Conservation (phyloP, 1,140 invertebrate genomes). For the Myzus persicae region DNA sequence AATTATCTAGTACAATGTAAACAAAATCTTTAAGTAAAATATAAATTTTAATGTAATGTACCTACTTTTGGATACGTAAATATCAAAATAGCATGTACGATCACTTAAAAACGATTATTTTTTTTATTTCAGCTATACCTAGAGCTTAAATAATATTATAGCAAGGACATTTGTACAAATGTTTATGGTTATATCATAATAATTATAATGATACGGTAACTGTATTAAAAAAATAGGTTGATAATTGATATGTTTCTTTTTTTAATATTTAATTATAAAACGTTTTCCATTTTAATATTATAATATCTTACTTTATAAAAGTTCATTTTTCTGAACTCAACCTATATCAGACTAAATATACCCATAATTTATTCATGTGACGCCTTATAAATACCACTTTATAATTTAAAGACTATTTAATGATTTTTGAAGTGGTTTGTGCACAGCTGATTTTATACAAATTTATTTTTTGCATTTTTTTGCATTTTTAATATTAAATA, state of each 20-base stretch:
- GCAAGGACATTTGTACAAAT: background rate
- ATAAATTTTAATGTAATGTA: background rate
- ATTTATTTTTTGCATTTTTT: background rate
- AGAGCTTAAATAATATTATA: background rate
- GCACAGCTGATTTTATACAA: background rate
- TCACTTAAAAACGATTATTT: too few relatives aligned
- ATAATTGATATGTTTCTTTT: too few relatives aligned
- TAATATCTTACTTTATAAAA: background rate
- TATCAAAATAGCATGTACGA: too few relatives aligned
- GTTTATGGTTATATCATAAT: background rate
- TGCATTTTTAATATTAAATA: too few relatives aligned
- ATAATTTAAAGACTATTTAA: background rate
- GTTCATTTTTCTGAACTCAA: background rate
- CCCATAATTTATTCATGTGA: background rate
- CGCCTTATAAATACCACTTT: background rate
- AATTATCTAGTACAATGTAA: background rate
- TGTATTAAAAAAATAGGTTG: background rate
- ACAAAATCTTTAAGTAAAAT: background rate
- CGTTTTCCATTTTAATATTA: background rate
- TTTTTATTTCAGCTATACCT: background rate
- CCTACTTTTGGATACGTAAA: too few relatives aligned
- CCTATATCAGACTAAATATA: background rate
- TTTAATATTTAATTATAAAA: constrained; percentile 15
- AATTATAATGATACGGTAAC: background rate
- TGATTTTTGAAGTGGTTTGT: background rate